Conservation (phyloP, 1,140 invertebrate genomes). For the Zaprionus ornatus region DNA sequence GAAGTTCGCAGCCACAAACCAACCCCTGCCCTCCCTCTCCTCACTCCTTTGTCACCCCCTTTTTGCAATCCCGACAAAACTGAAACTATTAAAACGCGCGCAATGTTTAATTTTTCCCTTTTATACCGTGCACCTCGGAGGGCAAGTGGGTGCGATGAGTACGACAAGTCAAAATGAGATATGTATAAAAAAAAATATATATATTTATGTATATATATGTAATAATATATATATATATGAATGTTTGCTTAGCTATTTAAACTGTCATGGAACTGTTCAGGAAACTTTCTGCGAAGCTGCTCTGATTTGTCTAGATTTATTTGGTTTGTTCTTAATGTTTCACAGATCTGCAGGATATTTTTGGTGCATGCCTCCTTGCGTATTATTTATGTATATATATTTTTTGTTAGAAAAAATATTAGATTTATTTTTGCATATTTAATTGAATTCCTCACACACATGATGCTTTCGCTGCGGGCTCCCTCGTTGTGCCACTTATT, state of each 20-base stretch:
- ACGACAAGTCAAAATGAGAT: no score
- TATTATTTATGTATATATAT: conserved; percentile 6
- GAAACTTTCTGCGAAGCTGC: no score
- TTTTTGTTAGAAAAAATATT: conserved; percentile 34
- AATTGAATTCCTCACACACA: conserved; percentile 54
- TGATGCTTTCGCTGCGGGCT: conserved; percentile 9
- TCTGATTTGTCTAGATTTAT: background rate
- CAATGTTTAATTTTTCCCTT: conserved; percentile 24
- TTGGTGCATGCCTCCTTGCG: background rate
- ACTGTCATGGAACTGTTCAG: no score
- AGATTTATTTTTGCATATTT: conserved; percentile 65
- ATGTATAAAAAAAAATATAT: no score
- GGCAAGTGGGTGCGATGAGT: background rate
- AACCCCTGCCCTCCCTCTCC: background rate
- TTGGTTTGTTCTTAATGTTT: background rate
- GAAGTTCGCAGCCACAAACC: conserved; percentile 51
- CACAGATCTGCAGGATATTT: conserved; percentile 3
- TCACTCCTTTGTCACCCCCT: background rate
- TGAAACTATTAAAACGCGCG: conserved; percentile 49
- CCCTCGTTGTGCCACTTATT: conserved; percentile 1
- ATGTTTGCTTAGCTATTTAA: no score
- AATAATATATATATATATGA: no score
- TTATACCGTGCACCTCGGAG: conserved; percentile 7
- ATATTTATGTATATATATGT: no score
- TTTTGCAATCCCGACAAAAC: conserved; percentile 10